phyloP scores from a whole-genome alignment of 2,797 vertebrate genomes.

The Typhlichthys subterraneus region DNA sequence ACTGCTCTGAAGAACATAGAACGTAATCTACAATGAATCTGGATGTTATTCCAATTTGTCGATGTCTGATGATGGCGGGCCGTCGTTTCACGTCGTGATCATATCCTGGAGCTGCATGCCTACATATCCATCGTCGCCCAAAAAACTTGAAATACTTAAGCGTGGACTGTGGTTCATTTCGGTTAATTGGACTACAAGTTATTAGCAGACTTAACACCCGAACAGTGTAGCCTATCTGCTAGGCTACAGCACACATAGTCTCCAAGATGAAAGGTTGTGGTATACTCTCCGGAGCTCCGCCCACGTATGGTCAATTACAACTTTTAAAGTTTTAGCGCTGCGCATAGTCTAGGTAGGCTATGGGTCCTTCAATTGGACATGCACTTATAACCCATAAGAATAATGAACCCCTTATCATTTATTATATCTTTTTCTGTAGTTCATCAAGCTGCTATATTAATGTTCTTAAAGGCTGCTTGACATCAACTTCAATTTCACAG shows the following conservation, averaged over 20 bases:
- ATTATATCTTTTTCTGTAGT: no score
- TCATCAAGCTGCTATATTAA: no score
- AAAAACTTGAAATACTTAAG: constrained; percentile 4
- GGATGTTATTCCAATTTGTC: constrained; percentile 32
- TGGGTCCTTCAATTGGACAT: no score
- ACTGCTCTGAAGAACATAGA: constrained; percentile 14
- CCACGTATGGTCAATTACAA: constrained; percentile 23
- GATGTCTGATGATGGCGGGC: constrained; percentile 32
- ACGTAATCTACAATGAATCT: constrained; percentile 32
- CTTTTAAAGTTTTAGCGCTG: neutral
- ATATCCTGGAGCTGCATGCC: constrained; percentile 16
- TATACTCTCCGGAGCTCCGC: constrained; percentile 58
- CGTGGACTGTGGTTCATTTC: constrained; percentile 42
- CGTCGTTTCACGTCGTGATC: constrained; percentile 26
- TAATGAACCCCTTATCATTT: no score
- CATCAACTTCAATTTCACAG: no score
- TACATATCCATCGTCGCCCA: constrained; percentile 40
- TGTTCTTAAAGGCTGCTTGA: no score
- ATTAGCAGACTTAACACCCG: constrained; percentile 62
- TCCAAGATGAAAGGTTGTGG: constrained; percentile 20
- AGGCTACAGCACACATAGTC: constrained; percentile 31
- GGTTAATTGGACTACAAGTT: constrained; percentile 67
- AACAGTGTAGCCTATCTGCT: neutral
- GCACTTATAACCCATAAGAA: no score
- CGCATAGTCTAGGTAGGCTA: neutral